phyloP scores from a whole-genome alignment of 35 echinoderm and acorn worm genomes.

The Stichopus chloronotus region DNA sequence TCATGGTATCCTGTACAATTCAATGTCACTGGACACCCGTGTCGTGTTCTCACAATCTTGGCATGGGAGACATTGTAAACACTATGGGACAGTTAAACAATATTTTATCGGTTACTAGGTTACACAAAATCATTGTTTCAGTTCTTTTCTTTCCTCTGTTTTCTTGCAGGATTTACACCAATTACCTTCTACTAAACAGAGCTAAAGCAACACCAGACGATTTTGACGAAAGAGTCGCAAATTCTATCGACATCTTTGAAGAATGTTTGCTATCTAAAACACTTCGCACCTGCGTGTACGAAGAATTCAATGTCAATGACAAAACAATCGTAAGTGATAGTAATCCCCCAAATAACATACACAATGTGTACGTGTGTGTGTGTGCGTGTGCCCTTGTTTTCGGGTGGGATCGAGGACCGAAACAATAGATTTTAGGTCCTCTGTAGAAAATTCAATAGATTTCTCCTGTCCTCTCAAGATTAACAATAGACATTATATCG shows the following conservation, averaged over 20 bases:
- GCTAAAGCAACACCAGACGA: background rate
- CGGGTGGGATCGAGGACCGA: no score
- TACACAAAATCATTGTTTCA: no score
- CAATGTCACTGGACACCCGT: no score
- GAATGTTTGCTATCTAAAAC: background rate
- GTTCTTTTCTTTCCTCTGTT: background rate
- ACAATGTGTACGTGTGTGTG: no score
- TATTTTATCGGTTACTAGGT: no score
- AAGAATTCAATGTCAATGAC: background rate
- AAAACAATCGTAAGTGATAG: conserved; percentile 22
- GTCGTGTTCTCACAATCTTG: no score
- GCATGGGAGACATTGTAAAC: no score
- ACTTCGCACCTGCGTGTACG: background rate
- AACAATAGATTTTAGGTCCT: background rate
- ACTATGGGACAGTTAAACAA: no score
- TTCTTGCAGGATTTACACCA: conserved; percentile 19
- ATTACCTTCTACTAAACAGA: background rate
- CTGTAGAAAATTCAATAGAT: background rate
- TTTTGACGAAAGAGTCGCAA: conserved; percentile 27
- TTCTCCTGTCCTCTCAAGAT: background rate
- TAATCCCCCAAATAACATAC: background rate
- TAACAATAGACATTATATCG: no score
- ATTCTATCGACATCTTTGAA: conserved; percentile 41
- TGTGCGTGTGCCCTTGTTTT: background rate
- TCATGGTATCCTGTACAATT: no score